Percentiles rank a stretch among this genome's conserved stretches.
Evolutionary conservation across 2,888 invertebrate species (phyloP).

Genomic region (Kuschelorhynchus macadamiae): DNA sequence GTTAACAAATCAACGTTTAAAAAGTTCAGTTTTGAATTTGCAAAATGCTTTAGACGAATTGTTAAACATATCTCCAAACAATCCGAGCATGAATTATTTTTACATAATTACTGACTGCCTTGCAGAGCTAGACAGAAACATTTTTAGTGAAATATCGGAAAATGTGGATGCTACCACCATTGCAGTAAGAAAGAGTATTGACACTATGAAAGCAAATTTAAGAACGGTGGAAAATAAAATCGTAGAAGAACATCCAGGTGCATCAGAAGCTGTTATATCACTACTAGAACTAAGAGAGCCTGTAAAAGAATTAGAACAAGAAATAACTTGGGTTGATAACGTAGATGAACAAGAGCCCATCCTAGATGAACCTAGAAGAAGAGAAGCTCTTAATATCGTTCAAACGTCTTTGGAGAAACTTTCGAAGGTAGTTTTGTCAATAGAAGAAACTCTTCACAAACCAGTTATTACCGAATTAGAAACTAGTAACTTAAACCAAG

Average conservation of each 20-base stretch:
- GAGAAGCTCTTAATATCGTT: constrained; percentile 35
- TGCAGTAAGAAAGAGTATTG: constrained; percentile 41
- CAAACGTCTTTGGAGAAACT: constrained; percentile 52
- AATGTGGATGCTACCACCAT: neutral
- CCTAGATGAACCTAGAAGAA: constrained; percentile 4
- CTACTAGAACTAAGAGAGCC: constrained; percentile 53
- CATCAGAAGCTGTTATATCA: constrained; percentile 49
- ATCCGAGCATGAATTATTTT: too few relatives aligned
- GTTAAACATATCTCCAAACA: too few relatives aligned
- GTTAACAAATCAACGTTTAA: neutral
- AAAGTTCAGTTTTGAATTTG: neutral
- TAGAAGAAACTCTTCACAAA: constrained; percentile 51
- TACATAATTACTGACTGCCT: neutral
- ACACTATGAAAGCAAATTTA: constrained; percentile 51
- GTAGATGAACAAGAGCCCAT: constrained; percentile 8
- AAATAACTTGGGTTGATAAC: constrained; percentile 2
- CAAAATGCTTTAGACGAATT: too few relatives aligned
- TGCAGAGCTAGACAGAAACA: neutral
- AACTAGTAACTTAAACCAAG: constrained; percentile 48
- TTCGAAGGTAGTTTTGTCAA: constrained; percentile 39
- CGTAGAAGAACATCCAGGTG: constrained; percentile 48
- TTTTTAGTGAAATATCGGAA: neutral
- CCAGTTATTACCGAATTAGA: constrained; percentile 51
- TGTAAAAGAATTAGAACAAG: constrained; percentile 45
- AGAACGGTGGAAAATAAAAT: constrained; percentile 48